Base-by-base conservation (phyloP, 2,888 invertebrate species). In the Aproaerema taeniolella region DNA sequence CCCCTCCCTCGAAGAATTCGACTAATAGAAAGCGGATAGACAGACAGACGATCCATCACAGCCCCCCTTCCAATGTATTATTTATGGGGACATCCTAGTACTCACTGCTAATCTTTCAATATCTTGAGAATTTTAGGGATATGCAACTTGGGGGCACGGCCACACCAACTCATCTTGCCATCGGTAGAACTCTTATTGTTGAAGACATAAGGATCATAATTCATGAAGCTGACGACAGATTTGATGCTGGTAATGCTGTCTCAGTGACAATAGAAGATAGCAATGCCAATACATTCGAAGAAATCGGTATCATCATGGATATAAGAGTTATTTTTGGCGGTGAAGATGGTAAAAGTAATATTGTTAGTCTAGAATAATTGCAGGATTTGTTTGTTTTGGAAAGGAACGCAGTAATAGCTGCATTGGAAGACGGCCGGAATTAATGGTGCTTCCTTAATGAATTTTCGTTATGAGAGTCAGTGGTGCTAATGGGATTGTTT, bases 31-130 rank as follows among this genome's bases (percentile, higher is more conserved):
- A 79, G 76, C 70, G 79, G 70, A 81, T 73, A 76, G 67, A 71
- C 64, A 68, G 81, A 78, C 78, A 78, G 70, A 74, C 80, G 67
- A 86, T 86, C 85, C 81, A 86, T 86, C 85, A 86, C 77, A 33
- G 51, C 54, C 51, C 74, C 82, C 81, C 74, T 71, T 67, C 68
- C 81, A 64, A 83, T 85, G 83, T 83, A 83, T 85, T 85, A 85
- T 85, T 85, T 85, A 85, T 83, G 67, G 83, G 77, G 76, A 77
- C 81, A 79, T 74, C 67, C 70, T 67, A 67, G 67, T 61, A 75
- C 78, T 78, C 73, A 70, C 70, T 73, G 82, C 81, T 86, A 85
- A 86, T 85, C 85, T 83, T 85, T 83, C 85, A 83, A 85, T 86
- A 85, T 86, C 85, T 82, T 76, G 71, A 82, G 75, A 80, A 80